Conservation (phyloP, 2,888 invertebrate species). For the Athalia cordata region DNA sequence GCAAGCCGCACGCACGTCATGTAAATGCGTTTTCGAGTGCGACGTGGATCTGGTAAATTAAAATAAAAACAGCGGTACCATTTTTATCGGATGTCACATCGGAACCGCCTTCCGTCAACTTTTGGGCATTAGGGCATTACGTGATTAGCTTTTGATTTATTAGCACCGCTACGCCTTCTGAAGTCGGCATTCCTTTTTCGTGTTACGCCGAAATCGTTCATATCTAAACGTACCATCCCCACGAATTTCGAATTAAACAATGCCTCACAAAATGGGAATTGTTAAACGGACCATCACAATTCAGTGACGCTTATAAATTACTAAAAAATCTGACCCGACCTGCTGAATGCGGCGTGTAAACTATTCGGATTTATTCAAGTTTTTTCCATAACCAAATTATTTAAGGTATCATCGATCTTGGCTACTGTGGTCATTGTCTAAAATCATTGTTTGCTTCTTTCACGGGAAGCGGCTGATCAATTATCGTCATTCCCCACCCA, state of each 20-base stretch:
- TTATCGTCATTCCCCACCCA: too few relatives aligned
- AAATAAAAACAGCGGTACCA: slow-evolving; percentile 32
- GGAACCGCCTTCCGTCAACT: slow-evolving; percentile 42
- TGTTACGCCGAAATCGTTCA: neutral
- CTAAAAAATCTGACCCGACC: too few relatives aligned
- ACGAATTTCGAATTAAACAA: neutral
- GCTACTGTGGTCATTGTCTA: too few relatives aligned
- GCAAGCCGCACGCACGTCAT: slow-evolving; percentile 25
- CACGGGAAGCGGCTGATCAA: too few relatives aligned
- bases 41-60: slow-evolving; percentile 39
- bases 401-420: too few relatives aligned
- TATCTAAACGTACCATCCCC: slow-evolving; percentile 4
- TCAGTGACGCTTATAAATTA: too few relatives aligned
- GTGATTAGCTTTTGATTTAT: slow-evolving; percentile 47
- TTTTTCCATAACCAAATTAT: too few relatives aligned
- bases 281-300: too few relatives aligned
- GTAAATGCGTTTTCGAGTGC: neutral
- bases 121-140: slow-evolving; percentile 43
- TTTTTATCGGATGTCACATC: slow-evolving; percentile 43
- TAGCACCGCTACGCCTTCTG: slow-evolving; percentile 23
- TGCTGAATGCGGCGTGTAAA: too few relatives aligned
- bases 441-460: too few relatives aligned
- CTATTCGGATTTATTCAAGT: too few relatives aligned
- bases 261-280: too few relatives aligned
- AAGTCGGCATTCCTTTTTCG: neutral